Conservation (phyloP, 2,113 vertebrate genomes). For the Dermatemys mawii region DNA sequence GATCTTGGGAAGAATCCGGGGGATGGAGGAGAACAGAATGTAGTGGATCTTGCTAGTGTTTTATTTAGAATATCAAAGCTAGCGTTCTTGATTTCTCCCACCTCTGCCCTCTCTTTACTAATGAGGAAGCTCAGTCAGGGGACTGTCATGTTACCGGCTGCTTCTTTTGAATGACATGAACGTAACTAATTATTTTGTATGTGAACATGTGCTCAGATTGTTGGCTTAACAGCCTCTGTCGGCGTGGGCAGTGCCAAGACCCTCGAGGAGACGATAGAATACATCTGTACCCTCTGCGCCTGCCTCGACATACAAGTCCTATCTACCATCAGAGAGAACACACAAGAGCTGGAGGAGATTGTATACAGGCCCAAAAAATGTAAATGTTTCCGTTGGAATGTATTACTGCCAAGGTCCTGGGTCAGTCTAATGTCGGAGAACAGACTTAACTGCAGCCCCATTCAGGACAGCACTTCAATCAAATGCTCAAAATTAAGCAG, state of each 20-base stretch:
- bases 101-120: not conserved
- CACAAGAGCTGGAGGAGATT: slow-evolving; percentile 73
- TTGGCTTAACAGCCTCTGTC: slow-evolving; percentile 85
- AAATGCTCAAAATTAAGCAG: not conserved
- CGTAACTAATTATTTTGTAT: not conserved
- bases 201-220: slow-evolving; percentile 72
- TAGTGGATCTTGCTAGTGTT: not conserved
- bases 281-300: slow-evolving; percentile 82
- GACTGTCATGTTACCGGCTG: rapidly evolving
- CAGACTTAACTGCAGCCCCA: not conserved
- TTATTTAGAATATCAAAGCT: not conserved
- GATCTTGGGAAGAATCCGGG: not conserved
- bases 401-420: not conserved
- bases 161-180: not conserved
- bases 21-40: not conserved
- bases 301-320: slow-evolving; percentile 78
- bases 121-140: not conserved
- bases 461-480: not conserved
- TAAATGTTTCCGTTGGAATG: slow-evolving; percentile 19
- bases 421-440: not conserved
- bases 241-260: slow-evolving; percentile 78
- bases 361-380: slow-evolving; percentile 77
- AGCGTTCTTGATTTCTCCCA: too few species aligned
- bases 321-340: slow-evolving; percentile 79
- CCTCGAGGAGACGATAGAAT: slow-evolving; percentile 30